Base-by-base conservation (phyloP, 2,888 invertebrate species). In the Esperia sulphurella region DNA sequence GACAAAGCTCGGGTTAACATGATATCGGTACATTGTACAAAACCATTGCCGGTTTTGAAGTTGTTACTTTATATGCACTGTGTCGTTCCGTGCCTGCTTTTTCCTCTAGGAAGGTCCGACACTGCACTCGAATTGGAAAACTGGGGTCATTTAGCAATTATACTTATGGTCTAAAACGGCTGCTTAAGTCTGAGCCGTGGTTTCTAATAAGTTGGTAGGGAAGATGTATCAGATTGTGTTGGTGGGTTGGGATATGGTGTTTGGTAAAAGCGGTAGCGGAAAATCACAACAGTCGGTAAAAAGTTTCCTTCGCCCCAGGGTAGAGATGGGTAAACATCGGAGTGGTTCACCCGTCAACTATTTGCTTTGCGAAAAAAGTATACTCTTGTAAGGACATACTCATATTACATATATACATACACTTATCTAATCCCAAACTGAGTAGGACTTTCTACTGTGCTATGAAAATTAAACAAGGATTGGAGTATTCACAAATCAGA, bases 1-100 rank as follows among this genome's bases (percentile, higher is more conserved):
- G 50, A 52, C 55, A 52, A 55, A 50, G 48, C 44, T 45, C 29
- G 47, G 42, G 47, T 42, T 49, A 52, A 51, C 47, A 49, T 51
- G 45, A 44, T 42, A 37, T 45, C 37, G 44, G 44, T 37, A 44
- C 31, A 38, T 44, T 37, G 28, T 31, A 35, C 43, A 10, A 43
- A 43, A 43, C 43, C 43, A 14, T 14, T 12, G 35, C n/a, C 31
- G 7, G 9, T 14, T 12, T 28, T 44, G 21, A 44, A 21, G 44
- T 44, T 28, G 37, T 28, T 3, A 8, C 10, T 8, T 44, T 37
- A 44, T 28, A 14, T n/a, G 31, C 47, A 41, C 29, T 30, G 47
- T 42, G 37, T 28, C 37, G 13, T 7, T 39, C 8, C 12, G 46
- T 46, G 35, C n/a, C 35, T 35, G n/a, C 35, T 9, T 35, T 35